Percentiles rank a stretch among this genome's conserved stretches.
phyloP scores from a whole-genome alignment of 1,140 invertebrate species.

The Brachionus manjavacas region DNA sequence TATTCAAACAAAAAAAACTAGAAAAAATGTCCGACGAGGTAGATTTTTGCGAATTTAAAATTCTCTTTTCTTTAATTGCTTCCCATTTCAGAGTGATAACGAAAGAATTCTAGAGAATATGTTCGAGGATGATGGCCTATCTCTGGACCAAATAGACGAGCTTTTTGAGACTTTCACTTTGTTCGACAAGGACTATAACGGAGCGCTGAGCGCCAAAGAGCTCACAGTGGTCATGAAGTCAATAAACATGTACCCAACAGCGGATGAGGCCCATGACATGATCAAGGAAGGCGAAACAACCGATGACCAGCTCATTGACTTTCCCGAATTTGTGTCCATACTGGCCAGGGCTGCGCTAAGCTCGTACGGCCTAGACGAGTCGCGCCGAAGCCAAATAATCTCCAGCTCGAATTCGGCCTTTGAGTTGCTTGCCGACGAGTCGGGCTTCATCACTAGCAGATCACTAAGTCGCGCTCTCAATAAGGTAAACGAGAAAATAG shows the following conservation, averaged over 20 bases:
- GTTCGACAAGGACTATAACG: constrained; percentile 28
- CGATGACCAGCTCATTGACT: constrained; percentile 3
- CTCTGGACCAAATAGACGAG: constrained; percentile 34
- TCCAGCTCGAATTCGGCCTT: background rate
- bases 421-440: background rate
- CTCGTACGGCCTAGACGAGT: background rate
- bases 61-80: background rate
- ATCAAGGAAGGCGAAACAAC: background rate
- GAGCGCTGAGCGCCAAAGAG: background rate
- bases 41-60: background rate
- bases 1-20: background rate
- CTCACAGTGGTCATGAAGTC: background rate
- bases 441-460: background rate
- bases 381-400: background rate
- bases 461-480: background rate
- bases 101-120: background rate
- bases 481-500: background rate
- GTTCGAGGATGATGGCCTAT: background rate
- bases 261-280: background rate
- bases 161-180: constrained; percentile 13
- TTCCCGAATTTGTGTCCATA: constrained; percentile 40
- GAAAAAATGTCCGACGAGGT: background rate
- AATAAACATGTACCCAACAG: background rate
- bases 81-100: background rate
- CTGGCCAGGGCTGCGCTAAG: background rate